These are phyloP conservation scores for Taenaris catops DNA, from an alignment of 2,888 invertebrate genomes.

Conservation along the genomic window DNA sequence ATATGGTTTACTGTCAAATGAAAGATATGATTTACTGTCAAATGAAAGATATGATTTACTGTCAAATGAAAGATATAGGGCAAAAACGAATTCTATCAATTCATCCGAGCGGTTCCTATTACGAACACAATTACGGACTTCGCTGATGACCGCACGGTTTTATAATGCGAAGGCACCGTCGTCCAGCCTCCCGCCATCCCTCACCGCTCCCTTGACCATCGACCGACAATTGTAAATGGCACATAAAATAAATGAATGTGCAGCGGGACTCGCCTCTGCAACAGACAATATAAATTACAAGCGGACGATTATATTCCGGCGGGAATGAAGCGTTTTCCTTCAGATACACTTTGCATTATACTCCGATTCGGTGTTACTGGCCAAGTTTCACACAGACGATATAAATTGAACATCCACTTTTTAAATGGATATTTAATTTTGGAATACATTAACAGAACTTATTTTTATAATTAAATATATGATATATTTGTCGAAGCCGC, in stretches of 20 bases:
- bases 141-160: slow-evolving; percentile 80
- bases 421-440: no score
- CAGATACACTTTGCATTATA: slow-evolving; percentile 62
- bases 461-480: no score
- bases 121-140: slow-evolving; percentile 74
- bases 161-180: slow-evolving; percentile 76
- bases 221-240: slow-evolving; percentile 82
- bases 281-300: slow-evolving; percentile 81
- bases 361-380: slow-evolving; percentile 37
- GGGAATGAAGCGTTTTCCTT: slow-evolving; percentile 77
- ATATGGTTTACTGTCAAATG: no score
- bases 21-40: no score
- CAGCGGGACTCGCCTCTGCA: slow-evolving; percentile 80
- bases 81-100: no score
- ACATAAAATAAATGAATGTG: slow-evolving; percentile 82
- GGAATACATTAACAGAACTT: no score
- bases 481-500: no score
- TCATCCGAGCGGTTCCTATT: slow-evolving; percentile 65
- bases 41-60: no score
- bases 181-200: slow-evolving; percentile 44
- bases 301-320: slow-evolving; percentile 80
- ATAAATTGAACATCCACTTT: no score
- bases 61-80: no score
- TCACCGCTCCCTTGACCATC: slow-evolving; percentile 77
- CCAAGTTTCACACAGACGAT: no score